Evolutionary conservation across 2,888 invertebrate genomes (phyloP).

Genomic region (Dolomedes plantarius): DNA sequence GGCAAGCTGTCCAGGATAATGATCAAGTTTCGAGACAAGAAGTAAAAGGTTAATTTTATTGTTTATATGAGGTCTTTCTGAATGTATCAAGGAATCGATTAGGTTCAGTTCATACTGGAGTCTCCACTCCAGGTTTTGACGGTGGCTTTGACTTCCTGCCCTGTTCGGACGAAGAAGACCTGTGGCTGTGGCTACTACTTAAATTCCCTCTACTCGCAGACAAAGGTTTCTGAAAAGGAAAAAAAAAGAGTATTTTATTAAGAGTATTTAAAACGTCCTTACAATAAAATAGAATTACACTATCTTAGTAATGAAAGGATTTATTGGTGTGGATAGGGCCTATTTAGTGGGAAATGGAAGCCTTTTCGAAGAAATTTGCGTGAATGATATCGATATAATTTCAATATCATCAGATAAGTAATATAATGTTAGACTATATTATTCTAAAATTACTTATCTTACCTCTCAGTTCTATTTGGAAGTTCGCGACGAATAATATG

Average conservation of each 20-base stretch:
- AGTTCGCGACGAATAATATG: too few relatives aligned
- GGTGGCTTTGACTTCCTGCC: conserved; percentile 23
- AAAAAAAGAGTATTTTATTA: too few relatives aligned
- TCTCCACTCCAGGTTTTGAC: conserved; percentile 45
- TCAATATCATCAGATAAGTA: too few relatives aligned
- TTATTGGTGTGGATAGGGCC: background rate
- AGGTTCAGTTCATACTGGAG: conserved; percentile 44
- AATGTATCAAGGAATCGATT: conserved; percentile 48
- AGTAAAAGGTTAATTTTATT: conserved; percentile 55
- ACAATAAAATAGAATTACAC: too few relatives aligned
- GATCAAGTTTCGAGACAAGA: background rate
- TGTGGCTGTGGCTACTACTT: conserved; percentile 38
- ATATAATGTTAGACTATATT: too few relatives aligned
- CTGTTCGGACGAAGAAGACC: conserved; percentile 6
- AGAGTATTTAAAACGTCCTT: too few relatives aligned
- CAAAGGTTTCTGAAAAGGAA: conserved; percentile 51
- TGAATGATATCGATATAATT: too few relatives aligned
- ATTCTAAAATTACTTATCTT: too few relatives aligned
- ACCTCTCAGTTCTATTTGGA: too few relatives aligned
- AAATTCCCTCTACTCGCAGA: conserved; percentile 59
- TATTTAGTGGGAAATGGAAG: background rate
- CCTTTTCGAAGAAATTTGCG: background rate
- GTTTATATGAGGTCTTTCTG: conserved; percentile 56
- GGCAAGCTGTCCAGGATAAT: too few relatives aligned
- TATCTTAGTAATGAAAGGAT: background rate